Conservation (phyloP, 2,113 vertebrate genomes). For the Cheilinus undulatus region DNA sequence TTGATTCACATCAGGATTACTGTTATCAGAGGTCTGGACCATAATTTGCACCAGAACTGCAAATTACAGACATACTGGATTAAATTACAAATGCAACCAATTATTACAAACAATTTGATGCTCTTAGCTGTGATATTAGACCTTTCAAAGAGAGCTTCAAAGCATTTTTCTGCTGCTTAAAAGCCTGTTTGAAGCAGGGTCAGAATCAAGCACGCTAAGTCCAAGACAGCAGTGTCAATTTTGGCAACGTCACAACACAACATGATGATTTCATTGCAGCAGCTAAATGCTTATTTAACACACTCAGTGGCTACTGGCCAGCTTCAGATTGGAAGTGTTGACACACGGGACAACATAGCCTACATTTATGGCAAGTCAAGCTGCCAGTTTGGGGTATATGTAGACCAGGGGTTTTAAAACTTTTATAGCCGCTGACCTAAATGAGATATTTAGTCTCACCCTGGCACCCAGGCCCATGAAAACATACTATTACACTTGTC, state of each 20-base stretch:
- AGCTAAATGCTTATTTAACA: conserved; percentile 46
- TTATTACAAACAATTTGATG: conserved; percentile 31
- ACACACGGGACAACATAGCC: conserved; percentile 64
- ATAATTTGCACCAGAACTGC: conserved; percentile 32
- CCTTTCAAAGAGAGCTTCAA: conserved; percentile 28
- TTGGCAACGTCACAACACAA: conserved; percentile 30
- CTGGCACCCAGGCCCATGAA: conserved; percentile 62
- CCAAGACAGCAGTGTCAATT: conserved; percentile 8
- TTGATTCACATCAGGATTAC: conserved; percentile 33
- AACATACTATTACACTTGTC: conserved; percentile 74
- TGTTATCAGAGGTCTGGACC: conserved; percentile 23
- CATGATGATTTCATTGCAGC: conserved; percentile 43
- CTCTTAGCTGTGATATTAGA: conserved; percentile 33
- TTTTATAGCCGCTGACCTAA: conserved; percentile 74
- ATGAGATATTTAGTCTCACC: conserved; percentile 75
- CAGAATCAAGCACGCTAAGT: not conserved
- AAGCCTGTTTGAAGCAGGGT: conserved; percentile 18
- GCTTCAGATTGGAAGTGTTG: conserved; percentile 61
- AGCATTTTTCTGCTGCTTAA: conserved; percentile 36
- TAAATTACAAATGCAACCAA: conserved; percentile 33
- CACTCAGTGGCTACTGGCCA: conserved; percentile 52
- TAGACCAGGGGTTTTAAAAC: conserved; percentile 67
- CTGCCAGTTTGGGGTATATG: conserved; percentile 68
- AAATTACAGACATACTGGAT: conserved; percentile 49
- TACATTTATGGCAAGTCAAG: conserved; percentile 64